Base-by-base conservation (phyloP, 2,113 vertebrate genomes). In the Mirounga angustirostris region DNA sequence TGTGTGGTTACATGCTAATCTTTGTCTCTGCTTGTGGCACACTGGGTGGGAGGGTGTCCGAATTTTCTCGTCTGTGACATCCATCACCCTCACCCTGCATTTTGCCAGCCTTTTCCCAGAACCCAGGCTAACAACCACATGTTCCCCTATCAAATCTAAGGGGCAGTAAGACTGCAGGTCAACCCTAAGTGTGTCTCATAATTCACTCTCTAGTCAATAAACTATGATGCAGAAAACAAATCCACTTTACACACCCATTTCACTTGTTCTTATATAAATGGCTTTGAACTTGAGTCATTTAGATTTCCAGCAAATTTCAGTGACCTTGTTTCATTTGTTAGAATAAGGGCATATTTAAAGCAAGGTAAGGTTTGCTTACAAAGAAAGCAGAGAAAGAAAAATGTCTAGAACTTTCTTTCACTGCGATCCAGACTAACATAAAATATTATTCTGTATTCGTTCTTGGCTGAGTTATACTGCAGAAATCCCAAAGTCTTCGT, bases 261-360 rank as follows among this genome's bases (percentile, higher is more conserved):
- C 74, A 16, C 9, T 79, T 83, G 74, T 69, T 86, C 40, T 79
- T 73, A 36, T 71, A 26, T 61, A 82, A 90, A 76, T 65, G 74
- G 46, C 40, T 89, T 89, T 88, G 90, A 91, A 65, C 56, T 59
- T 19, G 36, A 91, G 33, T 91, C 52, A 74, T 79, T 87, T 71
- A 65, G 36, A 71, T 95, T 81, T 65, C 76, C 54, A 74, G 71
- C 43, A 83, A 92, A 63, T 69, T 83, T 78, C 54, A 67, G 80
- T 58, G 94, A 30, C 84, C 54, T 54, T 13, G 3, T 74, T 92
- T 93, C 58, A 74, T 92, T 94, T 69, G 58, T 91, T 73, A 95
- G n/a, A 86, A 78, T 26, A 94, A 73, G 40, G 69, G 5, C 91
- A 81, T 16, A 69, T 65, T 95, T 54, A 58, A 81, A 76, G 30